These are phyloP conservation scores for Poeciliopsis paucimaculata DNA, from an alignment of 2,797 vertebrate genomes.

Conservation along the genomic window DNA sequence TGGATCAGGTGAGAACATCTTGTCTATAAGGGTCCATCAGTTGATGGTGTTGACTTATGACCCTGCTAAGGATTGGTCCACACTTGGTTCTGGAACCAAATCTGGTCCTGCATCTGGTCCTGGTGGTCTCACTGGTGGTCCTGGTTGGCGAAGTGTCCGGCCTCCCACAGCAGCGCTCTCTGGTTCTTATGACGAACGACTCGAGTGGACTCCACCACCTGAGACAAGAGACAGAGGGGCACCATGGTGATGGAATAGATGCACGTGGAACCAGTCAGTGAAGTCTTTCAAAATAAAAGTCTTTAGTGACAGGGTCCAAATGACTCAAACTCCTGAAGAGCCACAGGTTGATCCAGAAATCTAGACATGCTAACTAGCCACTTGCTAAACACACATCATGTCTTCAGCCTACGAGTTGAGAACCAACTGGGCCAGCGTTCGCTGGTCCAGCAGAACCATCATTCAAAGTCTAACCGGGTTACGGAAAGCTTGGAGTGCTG, in stretches of 20 bases:
- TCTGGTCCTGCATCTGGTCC: neutral
- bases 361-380: neutral
- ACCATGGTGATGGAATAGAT: neutral
- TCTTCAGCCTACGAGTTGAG: neutral
- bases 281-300: neutral
- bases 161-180: constrained; percentile 89
- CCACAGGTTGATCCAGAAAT: neutral
- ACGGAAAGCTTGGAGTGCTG: neutral
- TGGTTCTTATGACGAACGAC: constrained; percentile 86
- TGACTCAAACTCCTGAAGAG: neutral
- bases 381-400: neutral
- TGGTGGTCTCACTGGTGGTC: constrained; percentile 30
- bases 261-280: neutral
- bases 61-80: neutral
- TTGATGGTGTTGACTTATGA: neutral
- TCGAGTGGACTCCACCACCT: constrained; percentile 91
- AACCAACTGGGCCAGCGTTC: neutral
- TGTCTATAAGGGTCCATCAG: neutral
- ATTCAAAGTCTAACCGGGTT: neutral
- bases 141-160: constrained; percentile 79
- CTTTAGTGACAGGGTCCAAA: neutral
- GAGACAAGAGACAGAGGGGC: constrained; percentile 8
- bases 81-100: neutral
- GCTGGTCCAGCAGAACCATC: neutral
- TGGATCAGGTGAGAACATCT: neutral